Conservation (phyloP, 2,797 vertebrate species). For the Cheirogaleus major region DNA sequence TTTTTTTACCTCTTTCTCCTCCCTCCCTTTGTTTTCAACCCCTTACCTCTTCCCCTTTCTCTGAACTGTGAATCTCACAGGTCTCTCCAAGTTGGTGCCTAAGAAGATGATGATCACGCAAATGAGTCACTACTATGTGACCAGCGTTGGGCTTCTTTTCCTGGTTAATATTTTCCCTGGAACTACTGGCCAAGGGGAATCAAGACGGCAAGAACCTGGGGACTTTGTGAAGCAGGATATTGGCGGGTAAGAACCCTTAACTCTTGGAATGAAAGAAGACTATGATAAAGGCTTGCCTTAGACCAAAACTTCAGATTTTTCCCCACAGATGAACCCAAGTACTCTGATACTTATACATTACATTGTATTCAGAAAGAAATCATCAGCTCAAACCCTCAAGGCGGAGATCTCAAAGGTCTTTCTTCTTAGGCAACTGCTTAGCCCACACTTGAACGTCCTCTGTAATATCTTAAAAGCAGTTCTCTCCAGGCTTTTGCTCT, state of each 20-base stretch:
- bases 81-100: neutral
- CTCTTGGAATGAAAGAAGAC: neutral
- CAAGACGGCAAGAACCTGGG: conserved; percentile 77
- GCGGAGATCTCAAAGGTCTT: neutral
- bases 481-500: neutral
- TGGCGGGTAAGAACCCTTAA: conserved; percentile 69
- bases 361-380: neutral
- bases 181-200: conserved; percentile 81
- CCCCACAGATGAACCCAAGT: neutral
- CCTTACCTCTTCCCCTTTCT: conserved; percentile 22
- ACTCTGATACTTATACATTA: neutral
- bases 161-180: conserved; percentile 76
- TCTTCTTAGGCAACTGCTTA: neutral
- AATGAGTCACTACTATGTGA: conserved; percentile 29
- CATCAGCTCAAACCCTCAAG: neutral
- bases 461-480: neutral
- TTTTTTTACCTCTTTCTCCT: conserved; percentile 20
- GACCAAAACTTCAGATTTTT: neutral
- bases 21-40: conserved; percentile 38
- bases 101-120: conserved; percentile 78
- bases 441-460: neutral
- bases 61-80: conserved; percentile 60
- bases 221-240: conserved; percentile 76
- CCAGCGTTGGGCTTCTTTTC: conserved; percentile 79
- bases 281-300: neutral